A percentile compares a stretch with the other conserved stretches of the same genome.
phyloP scores from a whole-genome alignment of 2,113 vertebrate genomes.

The Nestor notabilis region DNA sequence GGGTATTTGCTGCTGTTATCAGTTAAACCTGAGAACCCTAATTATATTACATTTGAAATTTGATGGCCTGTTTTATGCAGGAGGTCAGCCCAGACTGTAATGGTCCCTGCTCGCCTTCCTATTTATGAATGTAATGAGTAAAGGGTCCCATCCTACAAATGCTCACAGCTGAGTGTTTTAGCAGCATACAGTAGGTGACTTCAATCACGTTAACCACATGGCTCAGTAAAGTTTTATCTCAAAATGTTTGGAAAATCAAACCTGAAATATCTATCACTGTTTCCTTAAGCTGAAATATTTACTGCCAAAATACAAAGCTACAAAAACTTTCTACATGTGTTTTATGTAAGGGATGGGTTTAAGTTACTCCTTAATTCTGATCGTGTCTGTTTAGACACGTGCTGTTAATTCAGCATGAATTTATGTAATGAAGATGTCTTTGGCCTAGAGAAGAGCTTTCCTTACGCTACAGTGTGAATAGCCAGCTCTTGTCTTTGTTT shows the following conservation, averaged over 20 bases:
- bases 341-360: background rate
- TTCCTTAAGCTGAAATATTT: background rate
- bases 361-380: background rate
- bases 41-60: constrained; percentile 52
- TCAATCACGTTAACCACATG: background rate
- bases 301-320: background rate
- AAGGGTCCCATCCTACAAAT: constrained; percentile 2
- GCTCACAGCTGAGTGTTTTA: background rate
- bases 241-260: background rate
- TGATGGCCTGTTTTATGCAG: constrained; percentile 52
- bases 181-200: background rate
- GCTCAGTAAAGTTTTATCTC: background rate
- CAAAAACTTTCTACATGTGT: rapidly evolving
- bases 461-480: background rate
- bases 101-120: background rate
- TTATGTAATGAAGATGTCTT: background rate
- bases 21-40: constrained; percentile 57
- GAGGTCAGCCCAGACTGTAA: constrained; percentile 27
- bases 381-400: rapidly evolving
- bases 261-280: background rate
- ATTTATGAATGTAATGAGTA: background rate
- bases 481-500: background rate
- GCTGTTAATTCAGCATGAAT: background rate
- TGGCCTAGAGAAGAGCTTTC: background rate
- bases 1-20: constrained; percentile 64